Evolutionary conservation across 2,888 invertebrate genomes (phyloP).

Genomic region (Drosophila bunnanda): DNA sequence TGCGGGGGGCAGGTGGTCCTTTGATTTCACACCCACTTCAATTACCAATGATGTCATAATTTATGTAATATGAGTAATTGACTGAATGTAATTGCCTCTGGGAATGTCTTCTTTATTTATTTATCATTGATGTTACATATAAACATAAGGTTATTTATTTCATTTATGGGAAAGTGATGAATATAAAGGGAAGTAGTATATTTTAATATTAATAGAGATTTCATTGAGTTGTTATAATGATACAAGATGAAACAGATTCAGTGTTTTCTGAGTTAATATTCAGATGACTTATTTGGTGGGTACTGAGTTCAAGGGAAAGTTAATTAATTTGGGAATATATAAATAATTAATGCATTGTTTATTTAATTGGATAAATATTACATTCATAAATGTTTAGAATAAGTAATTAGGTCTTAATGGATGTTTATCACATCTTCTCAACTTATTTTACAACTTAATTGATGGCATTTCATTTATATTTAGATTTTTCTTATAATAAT

Average conservation of each 20-base stretch:
- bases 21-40: slow-evolving; percentile 31
- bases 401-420: neutral
- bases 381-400: neutral
- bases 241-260: neutral
- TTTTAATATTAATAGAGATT: neutral
- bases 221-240: neutral
- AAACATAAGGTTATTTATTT: neutral
- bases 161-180: neutral
- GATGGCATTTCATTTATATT: neutral
- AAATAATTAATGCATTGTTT: neutral
- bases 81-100: slow-evolving; percentile 15
- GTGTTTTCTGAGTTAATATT: neutral
- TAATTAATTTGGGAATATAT: neutral
- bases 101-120: neutral
- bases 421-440: neutral
- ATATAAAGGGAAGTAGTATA: neutral
- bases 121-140: slow-evolving; percentile 4
- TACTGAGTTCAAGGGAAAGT: neutral
- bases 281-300: neutral
- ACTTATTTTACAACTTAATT: neutral
- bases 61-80: slow-evolving; percentile 52
- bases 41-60: slow-evolving; percentile 46
- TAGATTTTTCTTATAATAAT: too few species aligned
- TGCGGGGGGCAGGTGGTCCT: slow-evolving; percentile 14
- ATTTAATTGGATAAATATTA: neutral